These are phyloP conservation scores for Botia almorhae DNA, from an alignment of 2,797 vertebrate genomes.

Conservation along the genomic window DNA sequence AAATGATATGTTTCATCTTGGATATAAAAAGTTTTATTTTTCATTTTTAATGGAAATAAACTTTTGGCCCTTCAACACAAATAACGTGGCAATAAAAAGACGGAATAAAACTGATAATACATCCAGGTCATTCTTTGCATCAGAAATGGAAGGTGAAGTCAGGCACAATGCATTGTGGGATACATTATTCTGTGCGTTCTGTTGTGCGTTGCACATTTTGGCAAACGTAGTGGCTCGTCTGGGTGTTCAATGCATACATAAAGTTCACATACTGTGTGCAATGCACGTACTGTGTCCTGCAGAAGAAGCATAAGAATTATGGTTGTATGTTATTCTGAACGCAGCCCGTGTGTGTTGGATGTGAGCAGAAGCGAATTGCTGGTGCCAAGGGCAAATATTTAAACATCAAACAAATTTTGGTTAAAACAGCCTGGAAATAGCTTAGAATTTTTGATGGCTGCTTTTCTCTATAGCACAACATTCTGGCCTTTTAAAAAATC, in stretches of 20 bases:
- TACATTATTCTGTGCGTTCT: not conserved
- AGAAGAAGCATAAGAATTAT: too few relatives aligned
- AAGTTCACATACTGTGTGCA: not conserved
- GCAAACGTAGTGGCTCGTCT: not conserved
- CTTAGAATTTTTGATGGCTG: constrained; percentile 29
- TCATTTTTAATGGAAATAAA: not conserved
- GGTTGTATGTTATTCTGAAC: too few relatives aligned
- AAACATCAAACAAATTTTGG: not conserved
- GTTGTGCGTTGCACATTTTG: not conserved
- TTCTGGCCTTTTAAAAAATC: not conserved
- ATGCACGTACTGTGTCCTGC: too few relatives aligned
- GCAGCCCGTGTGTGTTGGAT: too few relatives aligned
- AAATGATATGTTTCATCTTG: not conserved
- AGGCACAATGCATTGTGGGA: not conserved
- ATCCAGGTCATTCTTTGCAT: not conserved
- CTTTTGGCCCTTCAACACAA: not conserved
- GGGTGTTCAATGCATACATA: not conserved
- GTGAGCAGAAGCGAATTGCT: too few relatives aligned
- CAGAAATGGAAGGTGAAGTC: not conserved
- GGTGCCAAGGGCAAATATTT: not conserved
- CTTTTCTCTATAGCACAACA: constrained; percentile 12
- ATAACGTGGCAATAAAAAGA: not conserved
- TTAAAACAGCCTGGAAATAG: not conserved
- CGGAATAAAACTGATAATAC: not conserved
- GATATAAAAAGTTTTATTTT: too few relatives aligned